Evolutionary conservation across 2,113 vertebrate genomes (phyloP).

Genomic region (Rhinichthys klamathensis): DNA sequence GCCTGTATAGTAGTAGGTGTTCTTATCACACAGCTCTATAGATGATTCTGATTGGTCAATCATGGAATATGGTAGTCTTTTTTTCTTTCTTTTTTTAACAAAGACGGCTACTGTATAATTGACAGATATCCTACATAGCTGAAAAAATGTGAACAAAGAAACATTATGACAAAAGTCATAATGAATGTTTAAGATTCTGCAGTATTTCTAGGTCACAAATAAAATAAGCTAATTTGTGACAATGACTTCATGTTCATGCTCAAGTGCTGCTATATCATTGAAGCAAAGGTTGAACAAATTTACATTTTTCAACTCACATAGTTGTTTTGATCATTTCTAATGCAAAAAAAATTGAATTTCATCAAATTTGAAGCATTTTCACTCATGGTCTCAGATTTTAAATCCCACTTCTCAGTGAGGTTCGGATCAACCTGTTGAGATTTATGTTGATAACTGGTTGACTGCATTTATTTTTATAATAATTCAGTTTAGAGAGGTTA

Average conservation of each 20-base stretch:
- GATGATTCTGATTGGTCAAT: not conserved
- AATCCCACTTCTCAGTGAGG: not conserved
- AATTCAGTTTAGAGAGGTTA: not conserved
- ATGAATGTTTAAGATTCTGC: not conserved
- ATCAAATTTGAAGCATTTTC: not conserved
- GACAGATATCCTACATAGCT: not conserved
- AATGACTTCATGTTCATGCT: not conserved
- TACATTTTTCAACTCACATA: not conserved
- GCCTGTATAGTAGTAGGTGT: not conserved
- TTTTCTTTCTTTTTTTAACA: not conserved
- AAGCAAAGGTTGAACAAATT: not conserved
- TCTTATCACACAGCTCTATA: not conserved
- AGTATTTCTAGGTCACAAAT: not conserved
- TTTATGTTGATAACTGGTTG: not conserved
- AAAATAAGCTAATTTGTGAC: not conserved
- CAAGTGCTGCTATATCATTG: not conserved
- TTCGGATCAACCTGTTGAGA: not conserved
- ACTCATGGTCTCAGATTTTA: not conserved
- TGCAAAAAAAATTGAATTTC: not conserved
- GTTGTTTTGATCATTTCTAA: not conserved
- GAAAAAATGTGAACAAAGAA: not conserved
- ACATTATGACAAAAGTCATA: not conserved
- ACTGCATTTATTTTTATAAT: not conserved
- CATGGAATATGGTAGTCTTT: not conserved
- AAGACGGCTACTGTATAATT: not conserved